Evolutionary conservation across 2,888 invertebrate genomes (phyloP).

Genomic region (Zygogramma bicolorata): DNA sequence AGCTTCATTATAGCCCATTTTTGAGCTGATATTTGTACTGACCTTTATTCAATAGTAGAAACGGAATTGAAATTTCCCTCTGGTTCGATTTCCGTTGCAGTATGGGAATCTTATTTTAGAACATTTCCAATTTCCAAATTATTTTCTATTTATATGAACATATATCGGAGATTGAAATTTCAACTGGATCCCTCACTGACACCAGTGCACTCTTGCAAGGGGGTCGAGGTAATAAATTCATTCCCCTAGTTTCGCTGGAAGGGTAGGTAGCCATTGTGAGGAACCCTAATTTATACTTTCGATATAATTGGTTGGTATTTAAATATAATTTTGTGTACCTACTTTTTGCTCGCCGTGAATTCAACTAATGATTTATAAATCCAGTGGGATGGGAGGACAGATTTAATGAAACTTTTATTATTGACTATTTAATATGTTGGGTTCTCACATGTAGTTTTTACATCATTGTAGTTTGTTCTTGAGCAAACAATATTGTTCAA

Average conservation of each 20-base stretch:
- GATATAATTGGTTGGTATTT: constrained; percentile 55
- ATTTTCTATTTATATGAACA: not conserved
- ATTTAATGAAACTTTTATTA: constrained; percentile 30
- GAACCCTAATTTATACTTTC: constrained; percentile 56
- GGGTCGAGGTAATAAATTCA: constrained; percentile 58
- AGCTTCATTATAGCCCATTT: no score
- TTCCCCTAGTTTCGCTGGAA: constrained; percentile 55
- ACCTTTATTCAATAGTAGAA: no score
- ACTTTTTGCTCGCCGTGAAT: constrained; percentile 31
- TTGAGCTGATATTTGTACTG: no score
- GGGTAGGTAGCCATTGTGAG: constrained; percentile 52
- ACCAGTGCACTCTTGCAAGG: constrained; percentile 36
- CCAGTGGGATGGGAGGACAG: constrained; percentile 34
- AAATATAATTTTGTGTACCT: constrained; percentile 52
- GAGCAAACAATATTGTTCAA: not conserved
- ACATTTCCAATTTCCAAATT: no score
- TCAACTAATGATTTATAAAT: constrained; percentile 32
- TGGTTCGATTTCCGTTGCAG: no score
- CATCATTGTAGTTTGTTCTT: not conserved
- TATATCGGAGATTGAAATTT: not conserved
- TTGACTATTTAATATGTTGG: constrained; percentile 23
- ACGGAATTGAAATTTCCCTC: no score
- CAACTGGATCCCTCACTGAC: not conserved
- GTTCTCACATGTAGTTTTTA: not conserved
- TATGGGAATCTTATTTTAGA: no score